Percentiles rank a stretch among this genome's conserved stretches.
Conservation (phyloP, 2,113 vertebrate species). For the Eolophus roseicapilla region DNA sequence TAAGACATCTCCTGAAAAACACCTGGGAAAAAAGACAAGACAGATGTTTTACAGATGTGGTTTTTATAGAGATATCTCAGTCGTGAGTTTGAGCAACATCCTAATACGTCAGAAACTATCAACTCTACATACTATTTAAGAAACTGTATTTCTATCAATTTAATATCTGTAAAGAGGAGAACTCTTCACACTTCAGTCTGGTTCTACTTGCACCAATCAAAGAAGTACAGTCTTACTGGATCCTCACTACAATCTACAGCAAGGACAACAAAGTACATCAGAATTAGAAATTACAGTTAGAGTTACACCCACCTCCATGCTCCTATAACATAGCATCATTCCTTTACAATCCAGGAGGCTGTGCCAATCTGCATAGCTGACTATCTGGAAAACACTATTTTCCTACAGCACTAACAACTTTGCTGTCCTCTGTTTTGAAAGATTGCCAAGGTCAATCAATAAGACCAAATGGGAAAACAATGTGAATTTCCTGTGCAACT, state of each 20-base stretch:
- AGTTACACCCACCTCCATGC: background rate
- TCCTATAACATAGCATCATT: background rate
- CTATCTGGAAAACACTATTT: background rate
- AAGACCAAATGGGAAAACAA: background rate
- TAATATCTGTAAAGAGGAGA: constrained; percentile 2
- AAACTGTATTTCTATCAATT: background rate
- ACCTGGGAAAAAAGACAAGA: background rate
- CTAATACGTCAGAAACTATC: background rate
- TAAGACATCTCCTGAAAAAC: background rate
- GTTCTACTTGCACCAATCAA: background rate
- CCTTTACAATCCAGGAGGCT: background rate
- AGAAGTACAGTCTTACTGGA: background rate
- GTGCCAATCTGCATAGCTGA: background rate
- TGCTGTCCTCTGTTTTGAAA: background rate
- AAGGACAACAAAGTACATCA: background rate
- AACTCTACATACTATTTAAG: background rate
- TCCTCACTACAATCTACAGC: background rate
- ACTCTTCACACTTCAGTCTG: background rate
- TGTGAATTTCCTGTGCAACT: background rate
- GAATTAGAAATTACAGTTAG: background rate
- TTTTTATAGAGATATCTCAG: background rate
- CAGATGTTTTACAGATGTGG: background rate
- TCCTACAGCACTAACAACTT: background rate
- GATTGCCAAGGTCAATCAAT: background rate
- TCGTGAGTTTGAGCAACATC: background rate